phyloP scores from a whole-genome alignment of 2,888 invertebrate genomes.

The Saturnia japonica region DNA sequence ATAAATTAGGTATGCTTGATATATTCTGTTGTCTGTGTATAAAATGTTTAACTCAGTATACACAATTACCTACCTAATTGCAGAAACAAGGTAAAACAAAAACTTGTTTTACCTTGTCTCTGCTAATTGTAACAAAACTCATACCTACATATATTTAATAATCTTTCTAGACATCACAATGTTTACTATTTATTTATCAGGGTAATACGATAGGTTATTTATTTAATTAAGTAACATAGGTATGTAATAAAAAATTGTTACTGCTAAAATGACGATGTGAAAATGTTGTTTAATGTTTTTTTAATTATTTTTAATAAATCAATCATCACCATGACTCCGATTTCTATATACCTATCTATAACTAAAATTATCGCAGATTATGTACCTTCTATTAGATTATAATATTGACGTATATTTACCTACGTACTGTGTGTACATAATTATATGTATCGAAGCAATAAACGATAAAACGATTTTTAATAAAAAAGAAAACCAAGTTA shows the following conservation, averaged over 20 bases:
- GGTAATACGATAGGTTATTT: constrained; percentile 18
- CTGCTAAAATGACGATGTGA: background rate
- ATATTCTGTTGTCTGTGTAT: background rate
- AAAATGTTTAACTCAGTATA: background rate
- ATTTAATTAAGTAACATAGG: constrained; percentile 24
- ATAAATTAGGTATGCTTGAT: background rate
- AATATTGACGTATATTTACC: background rate
- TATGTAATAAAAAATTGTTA: constrained; percentile 12
- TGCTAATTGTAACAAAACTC: background rate
- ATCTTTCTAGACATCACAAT: constrained; percentile 20
- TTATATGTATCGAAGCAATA: background rate
- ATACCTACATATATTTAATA: background rate
- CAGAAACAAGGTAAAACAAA: no score
- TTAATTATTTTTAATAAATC: background rate
- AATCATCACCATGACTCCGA: background rate
- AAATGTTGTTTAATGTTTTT: background rate
- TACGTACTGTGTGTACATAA: background rate
- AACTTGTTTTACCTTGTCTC: no score
- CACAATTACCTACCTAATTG: no score
- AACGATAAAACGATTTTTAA: background rate
- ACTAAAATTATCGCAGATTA: background rate
- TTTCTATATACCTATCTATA: background rate
- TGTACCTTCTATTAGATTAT: background rate
- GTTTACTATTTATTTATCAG: constrained; percentile 23
- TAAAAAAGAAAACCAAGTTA: no score